phyloP scores from a whole-genome alignment of 2,888 invertebrate species.

The Coenonympha arcania region DNA sequence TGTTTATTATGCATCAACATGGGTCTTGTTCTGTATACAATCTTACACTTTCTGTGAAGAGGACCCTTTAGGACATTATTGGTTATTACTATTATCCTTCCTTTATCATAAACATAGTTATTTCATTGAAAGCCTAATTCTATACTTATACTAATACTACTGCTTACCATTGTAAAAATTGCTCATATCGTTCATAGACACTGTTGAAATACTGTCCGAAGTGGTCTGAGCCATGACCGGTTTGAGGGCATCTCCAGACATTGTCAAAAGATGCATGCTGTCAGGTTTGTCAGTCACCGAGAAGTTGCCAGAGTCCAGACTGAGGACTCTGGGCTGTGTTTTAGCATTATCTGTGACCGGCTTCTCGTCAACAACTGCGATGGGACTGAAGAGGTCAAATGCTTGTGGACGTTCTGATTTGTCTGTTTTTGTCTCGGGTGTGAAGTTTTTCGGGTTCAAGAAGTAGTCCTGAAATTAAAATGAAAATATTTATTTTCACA shows the following conservation, averaged over 20 bases:
- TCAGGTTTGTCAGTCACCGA: slow-evolving; percentile 59
- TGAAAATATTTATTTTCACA: too few relatives aligned
- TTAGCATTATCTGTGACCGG: slow-evolving; percentile 47
- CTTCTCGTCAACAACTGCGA: slow-evolving; percentile 59
- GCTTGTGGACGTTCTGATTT: slow-evolving; percentile 51
- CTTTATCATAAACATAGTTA: too few relatives aligned
- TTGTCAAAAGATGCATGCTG: slow-evolving; percentile 46
- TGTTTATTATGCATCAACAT: too few relatives aligned
- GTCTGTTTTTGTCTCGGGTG: slow-evolving; percentile 35
- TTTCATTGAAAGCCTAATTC: too few relatives aligned
- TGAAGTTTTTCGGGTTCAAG: slow-evolving; percentile 32
- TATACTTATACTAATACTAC: too few relatives aligned
- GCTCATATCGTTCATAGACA: slow-evolving; percentile 77
- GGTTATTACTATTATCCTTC: too few relatives aligned
- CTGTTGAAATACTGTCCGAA: slow-evolving; percentile 64
- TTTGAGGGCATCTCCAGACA: slow-evolving; percentile 55
- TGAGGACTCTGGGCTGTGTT: slow-evolving; percentile 54
- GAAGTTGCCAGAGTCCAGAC: slow-evolving; percentile 61
- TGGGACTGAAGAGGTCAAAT: slow-evolving; percentile 73
- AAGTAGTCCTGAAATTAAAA: slow-evolving; percentile 50
- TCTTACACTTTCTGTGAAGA: too few relatives aligned
- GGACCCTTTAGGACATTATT: too few relatives aligned
- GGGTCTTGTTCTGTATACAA: too few relatives aligned
- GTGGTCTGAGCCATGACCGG: slow-evolving; percentile 54
- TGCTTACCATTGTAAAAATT: slow-evolving; percentile 77